Evolutionary conservation across 1,140 invertebrate species (phyloP), one percentile per base, ranked within the genome.

Genomic region (Drosophila nannoptera): DNA sequence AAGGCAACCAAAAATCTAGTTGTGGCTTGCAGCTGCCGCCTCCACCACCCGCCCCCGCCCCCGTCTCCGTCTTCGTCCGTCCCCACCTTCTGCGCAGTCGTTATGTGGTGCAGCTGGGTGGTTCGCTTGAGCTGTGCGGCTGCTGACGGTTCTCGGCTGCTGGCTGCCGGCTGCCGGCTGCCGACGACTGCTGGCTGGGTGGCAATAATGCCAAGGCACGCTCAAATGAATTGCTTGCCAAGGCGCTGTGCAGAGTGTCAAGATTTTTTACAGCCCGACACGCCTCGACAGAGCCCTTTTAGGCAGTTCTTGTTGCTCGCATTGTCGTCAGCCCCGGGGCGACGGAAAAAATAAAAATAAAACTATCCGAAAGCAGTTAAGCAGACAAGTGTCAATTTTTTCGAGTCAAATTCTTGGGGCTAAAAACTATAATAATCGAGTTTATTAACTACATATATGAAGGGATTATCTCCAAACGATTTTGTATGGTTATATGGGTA

Each of bases 1-100:
- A 53, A 66, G 46, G 68, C 72, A 78, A 73, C 80, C 78, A 78
- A 83, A 83, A 83, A 83, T 78, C 78, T 83, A 83, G 78, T 83
- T 83, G 78, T 54, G 78, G 78, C 74, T 75, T 52, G 38, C 46
- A 61, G 62, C 70, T 59, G 54, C 52, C 55, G 56, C 4, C 40
- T 22, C 22, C 22, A 3, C 22, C 22, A 1, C 22, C 22, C 22
- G 1, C 22, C 22, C 3, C 22, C 22, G 3, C 22, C 1, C 22
- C 22, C 22, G 3, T 3, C 22, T 2, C 22, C 22, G 3, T n/a
- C n/a, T n/a, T n/a, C n/a, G n/a, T n/a, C 22, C 22, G 1, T 3
- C 3, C 22, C 22, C 22, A 22, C 22, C 22, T 22, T 22, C 40
- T 61, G 50, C 60, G 60, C 40, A 61, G 43, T 65, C 36, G 50